Evolutionary conservation across 2,888 invertebrate genomes (phyloP), one percentile per base, ranked within the genome.

Genomic region (Drosophila pseudotakahashii): DNA sequence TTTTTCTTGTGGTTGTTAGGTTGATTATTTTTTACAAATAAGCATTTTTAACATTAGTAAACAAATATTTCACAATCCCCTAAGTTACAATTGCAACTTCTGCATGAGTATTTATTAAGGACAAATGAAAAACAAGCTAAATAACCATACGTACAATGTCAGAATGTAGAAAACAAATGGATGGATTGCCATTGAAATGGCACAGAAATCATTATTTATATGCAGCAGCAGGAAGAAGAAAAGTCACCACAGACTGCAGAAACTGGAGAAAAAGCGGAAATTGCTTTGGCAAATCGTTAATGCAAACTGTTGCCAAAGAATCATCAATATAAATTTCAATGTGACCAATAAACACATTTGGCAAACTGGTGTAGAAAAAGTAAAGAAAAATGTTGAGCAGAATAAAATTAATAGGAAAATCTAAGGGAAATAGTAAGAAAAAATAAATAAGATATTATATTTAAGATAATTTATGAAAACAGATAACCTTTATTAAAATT

Each of bases 321-420:
- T 69, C 83, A 82, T 82, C 83, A 82, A 82, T 86, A 82, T 86
- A 86, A 75, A 82, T 82, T 86, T 76, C 76, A 77, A 75, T 86
- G 71, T 74, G 72, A 80, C 73, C 76, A 80, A 82, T 74, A 82
- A 79, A 64, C 26, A 70, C 82, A 77, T 77, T 78, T 78, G 59
- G 54, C 64, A 41, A 51, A 32, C 50, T 39, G 5, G 11, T 14
- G 5, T 23, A 13, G 6, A 10, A 32, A 3, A 53, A 58, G 68
- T 53, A 11, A 70, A 41, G 60, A 70, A 36, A 44, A 53, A 69
- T 59, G 14, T 11, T 41, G 13, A 13, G 7, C 13, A 54, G 19
- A 50, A 19, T 42, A 11, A 39, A 39, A 14, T 14, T 1, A 1
- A n/a, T 2, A 2, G 9, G 1, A 11, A 36, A 36, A 23, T 26